Evolutionary conservation across 1,140 invertebrate genomes (phyloP), one percentile per base, ranked within the genome.

Genomic region (Heliconius hewitsoni): DNA sequence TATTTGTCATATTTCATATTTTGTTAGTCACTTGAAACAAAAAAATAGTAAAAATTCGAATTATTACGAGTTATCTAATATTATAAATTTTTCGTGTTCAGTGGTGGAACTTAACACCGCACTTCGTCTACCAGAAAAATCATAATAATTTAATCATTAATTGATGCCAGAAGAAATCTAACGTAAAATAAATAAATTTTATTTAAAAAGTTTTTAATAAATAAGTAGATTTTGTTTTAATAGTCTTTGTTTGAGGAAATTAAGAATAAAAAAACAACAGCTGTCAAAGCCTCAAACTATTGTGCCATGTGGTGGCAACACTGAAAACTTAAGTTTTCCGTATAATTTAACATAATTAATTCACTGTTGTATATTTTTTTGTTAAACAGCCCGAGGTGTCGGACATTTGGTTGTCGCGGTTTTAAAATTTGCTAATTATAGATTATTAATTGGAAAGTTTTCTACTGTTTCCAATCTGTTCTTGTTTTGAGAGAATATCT

Each of bases 401-500:
- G 78, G 78, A 87, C 88, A 89, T 89, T 89, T 89, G 88, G 88
- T 81, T 74, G 77, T 82, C 83, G 87, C n/a, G 74, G 60, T 30
- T 66, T 66, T 66, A 66, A 66, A 30, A 66, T 16, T 23, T 66
- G 11, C 23, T 66, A 66, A 27, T 30, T 66, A 66, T 66, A 66
- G 60, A 27, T 66, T 30, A 66, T 66, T 66, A 66, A 66, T 66
- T 66, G 27, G 60, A 66, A 66, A 66, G 60, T 30, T 66, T 66
- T 2, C 60, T 30, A 66, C 27, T 66, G 60, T 66, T 66, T 27
- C 19, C 72, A 46, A n/a, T 73, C 72, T 46, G 34, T 18, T 73
- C 2, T 50, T 73, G 16, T 50, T 23, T 13, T 30, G 72, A 50
- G 18, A 39, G 19, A 73, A 30, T 66, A 1, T 8, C 13, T 66